Percentiles rank a stretch among this genome's conserved stretches.
These are phyloP conservation scores for Hyphantria cunea DNA, from an alignment of 1,140 invertebrate genomes.

Conservation along the genomic window DNA sequence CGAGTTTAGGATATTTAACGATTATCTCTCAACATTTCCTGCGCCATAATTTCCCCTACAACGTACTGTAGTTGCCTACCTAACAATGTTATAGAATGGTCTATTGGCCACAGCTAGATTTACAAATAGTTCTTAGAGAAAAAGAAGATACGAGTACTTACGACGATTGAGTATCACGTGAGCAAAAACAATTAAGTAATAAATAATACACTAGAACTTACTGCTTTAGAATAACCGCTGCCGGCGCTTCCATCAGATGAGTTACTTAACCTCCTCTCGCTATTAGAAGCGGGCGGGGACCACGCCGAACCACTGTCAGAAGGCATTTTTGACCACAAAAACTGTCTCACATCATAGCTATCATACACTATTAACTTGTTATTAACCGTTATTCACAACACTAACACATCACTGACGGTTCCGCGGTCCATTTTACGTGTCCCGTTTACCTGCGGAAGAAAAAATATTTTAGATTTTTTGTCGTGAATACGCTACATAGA, in stretches of 20 bases:
- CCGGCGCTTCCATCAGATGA: conserved; percentile 79
- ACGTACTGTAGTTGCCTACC: too few species aligned
- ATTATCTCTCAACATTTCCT: too few species aligned
- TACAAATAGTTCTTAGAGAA: neutral
- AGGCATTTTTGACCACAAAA: conserved; percentile 61
- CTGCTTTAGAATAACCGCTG: conserved; percentile 79
- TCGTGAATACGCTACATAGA: conserved; percentile 1
- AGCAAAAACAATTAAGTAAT: conserved; percentile 8
- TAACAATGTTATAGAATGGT: neutral
- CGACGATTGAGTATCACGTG: conserved; percentile 9
- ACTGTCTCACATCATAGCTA: conserved; percentile 60
- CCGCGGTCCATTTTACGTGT: conserved; percentile 53
- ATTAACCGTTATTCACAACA: conserved; percentile 47
- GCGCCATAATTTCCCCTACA: too few species aligned
- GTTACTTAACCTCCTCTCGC: conserved; percentile 78
- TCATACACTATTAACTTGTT: conserved; percentile 42
- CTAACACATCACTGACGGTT: conserved; percentile 46
- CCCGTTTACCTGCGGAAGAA: conserved; percentile 53
- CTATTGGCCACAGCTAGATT: neutral
- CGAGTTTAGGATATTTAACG: too few species aligned
- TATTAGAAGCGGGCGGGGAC: conserved; percentile 68
- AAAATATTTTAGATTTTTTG: conserved; percentile 24
- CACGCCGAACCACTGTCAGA: conserved; percentile 74
- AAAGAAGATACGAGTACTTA: conserved; percentile 5
- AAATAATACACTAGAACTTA: conserved; percentile 49